Percentiles rank a stretch among this genome's conserved stretches.
phyloP scores from a whole-genome alignment of 2,888 invertebrate species.

The Latrodectus hesperus region DNA sequence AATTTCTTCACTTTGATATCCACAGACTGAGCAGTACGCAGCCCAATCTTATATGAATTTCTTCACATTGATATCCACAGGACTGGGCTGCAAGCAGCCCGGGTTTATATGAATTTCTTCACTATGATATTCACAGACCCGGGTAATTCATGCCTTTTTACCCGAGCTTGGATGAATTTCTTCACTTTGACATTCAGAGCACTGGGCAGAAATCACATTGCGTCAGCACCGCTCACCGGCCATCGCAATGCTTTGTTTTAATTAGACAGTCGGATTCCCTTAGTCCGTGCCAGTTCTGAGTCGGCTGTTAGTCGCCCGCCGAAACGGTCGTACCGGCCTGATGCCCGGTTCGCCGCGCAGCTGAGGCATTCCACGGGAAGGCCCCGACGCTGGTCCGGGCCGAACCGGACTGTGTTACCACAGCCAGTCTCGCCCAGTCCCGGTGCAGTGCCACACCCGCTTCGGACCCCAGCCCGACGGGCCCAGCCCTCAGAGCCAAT shows the following conservation, averaged over 20 bases:
- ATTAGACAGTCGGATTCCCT: slow-evolving; percentile 77
- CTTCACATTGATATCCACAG: no score
- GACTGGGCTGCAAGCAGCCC: no score
- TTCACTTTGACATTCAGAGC: slow-evolving; percentile 77
- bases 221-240: slow-evolving; percentile 74
- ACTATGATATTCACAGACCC: no score
- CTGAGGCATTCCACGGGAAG: slow-evolving; percentile 73
- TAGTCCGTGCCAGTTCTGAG: slow-evolving; percentile 75
- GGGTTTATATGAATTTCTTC: no score
- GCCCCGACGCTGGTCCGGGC: slow-evolving; percentile 72
- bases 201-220: slow-evolving; percentile 77
- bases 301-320: slow-evolving; percentile 66
- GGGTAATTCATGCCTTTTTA: no score
- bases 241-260: slow-evolving; percentile 77
- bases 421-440: slow-evolving; percentile 72
- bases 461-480: slow-evolving; percentile 79
- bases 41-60: no score
- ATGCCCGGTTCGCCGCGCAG: slow-evolving; percentile 71
- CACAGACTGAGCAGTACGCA: no score
- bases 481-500: slow-evolving; percentile 84
- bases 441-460: slow-evolving; percentile 24
- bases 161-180: slow-evolving; percentile 76
- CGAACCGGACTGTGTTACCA: not conserved
- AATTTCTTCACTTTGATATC: no score
- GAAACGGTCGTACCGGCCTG: slow-evolving; percentile 47